phyloP scores from a whole-genome alignment of 2,113 vertebrate genomes.

The Mohoua ochrocephala region DNA sequence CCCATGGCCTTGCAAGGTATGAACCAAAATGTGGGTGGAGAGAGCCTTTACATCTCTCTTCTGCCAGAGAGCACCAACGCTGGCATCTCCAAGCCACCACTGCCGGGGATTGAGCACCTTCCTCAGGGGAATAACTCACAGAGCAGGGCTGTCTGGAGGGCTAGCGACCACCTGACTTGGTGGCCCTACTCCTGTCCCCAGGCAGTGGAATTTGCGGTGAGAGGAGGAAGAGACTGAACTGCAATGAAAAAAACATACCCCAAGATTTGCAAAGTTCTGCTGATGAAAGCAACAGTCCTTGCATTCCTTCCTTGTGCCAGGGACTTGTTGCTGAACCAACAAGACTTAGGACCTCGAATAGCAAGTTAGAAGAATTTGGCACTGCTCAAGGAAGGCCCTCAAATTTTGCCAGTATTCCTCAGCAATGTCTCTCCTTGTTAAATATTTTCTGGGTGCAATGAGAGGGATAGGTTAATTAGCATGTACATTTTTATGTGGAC shows the following conservation, averaged over 20 bases:
- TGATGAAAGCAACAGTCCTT: background rate
- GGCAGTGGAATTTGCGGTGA: background rate
- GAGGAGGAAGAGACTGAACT: background rate
- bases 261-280: background rate
- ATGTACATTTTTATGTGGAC: background rate
- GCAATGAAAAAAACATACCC: background rate
- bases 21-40: background rate
- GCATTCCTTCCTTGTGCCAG: background rate
- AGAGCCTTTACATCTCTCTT: background rate
- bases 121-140: rapidly evolving
- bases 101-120: background rate
- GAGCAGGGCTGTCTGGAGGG: background rate
- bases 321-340: background rate
- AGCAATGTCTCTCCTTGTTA: background rate
- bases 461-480: background rate
- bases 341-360: background rate
- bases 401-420: background rate
- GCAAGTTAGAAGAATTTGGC: background rate
- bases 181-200: background rate
- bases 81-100: background rate
- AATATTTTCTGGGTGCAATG: background rate
- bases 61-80: background rate
- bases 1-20: background rate
- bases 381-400: background rate
- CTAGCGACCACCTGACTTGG: background rate